Base-by-base conservation (phyloP, 1,140 invertebrate genomes). In the Heliconius congener region DNA sequence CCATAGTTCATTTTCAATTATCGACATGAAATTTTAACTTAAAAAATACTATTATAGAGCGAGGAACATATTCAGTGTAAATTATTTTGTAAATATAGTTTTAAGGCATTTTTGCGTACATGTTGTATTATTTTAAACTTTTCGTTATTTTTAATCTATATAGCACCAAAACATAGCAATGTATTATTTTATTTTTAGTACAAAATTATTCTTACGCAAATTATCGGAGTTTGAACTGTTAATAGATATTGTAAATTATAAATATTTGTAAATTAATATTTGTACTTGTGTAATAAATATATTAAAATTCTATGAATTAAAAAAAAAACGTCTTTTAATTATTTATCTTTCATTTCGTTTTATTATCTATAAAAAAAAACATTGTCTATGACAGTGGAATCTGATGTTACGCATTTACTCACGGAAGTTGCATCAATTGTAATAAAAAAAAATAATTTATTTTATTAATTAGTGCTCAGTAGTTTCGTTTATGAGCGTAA, bases 241-340 rank as follows among this genome's bases (percentile, higher is more conserved):
- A 16, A 23, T 19, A 23, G 30, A 81, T 81, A 81, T 81, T 87
- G 86, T 90, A 86, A 86, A 87, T 89, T 87, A 80, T 81, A 72
- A 83, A 76, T 84, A 86, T 84, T 79, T 88, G 89, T 89, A 90
- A 81, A 89, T 88, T 87, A 83, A 89, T 86, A 88, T 91, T 89
- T 90, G 85, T 91, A 91, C 85, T 86, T 86, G 78, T 83, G 86
- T 88, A 88, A 85, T 85, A 79, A 85, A 90, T 76, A 76, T 80
- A 80, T 80, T 77, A 80, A 76, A 76, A 73, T 30, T 55, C 73
- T 52, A 76, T 73, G 52, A 80, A 71, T 88, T 87, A 88, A 84
- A 89, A 84, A 90, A 84, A 42, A 42, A 91, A 79, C 23, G 83
- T 90, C 86, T 86, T 79, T 85, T 81, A 86, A 39, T 72, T 19